Base-by-base conservation (phyloP, 2,888 invertebrate species). In the Biston stratarius region DNA sequence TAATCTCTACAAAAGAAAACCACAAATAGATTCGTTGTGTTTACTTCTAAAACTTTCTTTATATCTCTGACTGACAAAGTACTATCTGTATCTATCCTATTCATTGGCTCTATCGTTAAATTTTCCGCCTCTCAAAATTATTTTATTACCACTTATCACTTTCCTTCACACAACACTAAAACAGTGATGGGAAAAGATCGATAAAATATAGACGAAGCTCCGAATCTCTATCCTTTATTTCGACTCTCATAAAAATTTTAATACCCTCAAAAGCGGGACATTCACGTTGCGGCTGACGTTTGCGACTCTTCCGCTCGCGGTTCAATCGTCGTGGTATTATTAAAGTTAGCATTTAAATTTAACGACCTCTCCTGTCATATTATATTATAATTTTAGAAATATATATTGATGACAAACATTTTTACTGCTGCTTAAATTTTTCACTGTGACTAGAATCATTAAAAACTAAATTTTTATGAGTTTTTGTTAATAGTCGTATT, bases 171-270 rank as follows among this genome's bases (percentile, higher is more conserved):
- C 67, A 67, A 65, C 64, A 64, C 70, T 68, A 69, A 86, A 86
- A 80, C 78, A 84, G 84, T 82, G 81, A 88, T 90, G 88, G 83
- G 85, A 82, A 82, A 74, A 74, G 78, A 72, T 81, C 80, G 80
- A 87, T 85, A 85, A 82, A 78, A 74, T 79, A 76, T 74, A 73
- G 74, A 70, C 72, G 51, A 70, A 77, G 84, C 82, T 81, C 82
- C 81, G 81, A 83, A 86, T 81, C 82, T 79, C 80, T 75, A 77
- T 82, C 83, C 87, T 88, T 88, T 87, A 88, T 88, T 87, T 90
- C 74, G 84, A 77, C 59, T 79, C 74, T 88, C 90, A 85, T 92
- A 85, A 92, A 91, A 77, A 55, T 76, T 87, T 91, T 85, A 83
- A 81, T 87, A 83, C 72, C 77, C 70, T 72, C 71, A 79, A 85